These are phyloP conservation scores for Anastatus disparis DNA, from an alignment of 1,140 invertebrate species.

Conservation along the genomic window DNA sequence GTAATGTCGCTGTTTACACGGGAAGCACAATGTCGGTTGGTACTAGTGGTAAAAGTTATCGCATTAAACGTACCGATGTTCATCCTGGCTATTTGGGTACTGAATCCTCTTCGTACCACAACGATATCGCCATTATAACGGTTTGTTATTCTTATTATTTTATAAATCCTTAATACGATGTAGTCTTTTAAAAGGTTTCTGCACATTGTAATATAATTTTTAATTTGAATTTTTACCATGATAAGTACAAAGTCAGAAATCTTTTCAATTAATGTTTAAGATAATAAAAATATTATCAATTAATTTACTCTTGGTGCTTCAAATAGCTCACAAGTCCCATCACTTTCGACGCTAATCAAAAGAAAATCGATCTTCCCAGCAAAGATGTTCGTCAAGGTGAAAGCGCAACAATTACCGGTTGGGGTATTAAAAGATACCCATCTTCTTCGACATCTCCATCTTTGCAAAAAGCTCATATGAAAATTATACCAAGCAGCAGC, in stretches of 20 bases:
- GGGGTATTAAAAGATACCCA: constrained; percentile 10
- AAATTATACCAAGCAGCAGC: neutral
- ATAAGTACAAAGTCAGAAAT: too few species aligned
- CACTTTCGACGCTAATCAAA: neutral
- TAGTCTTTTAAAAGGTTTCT: too few species aligned
- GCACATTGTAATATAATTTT: too few species aligned
- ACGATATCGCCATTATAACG: constrained; percentile 40
- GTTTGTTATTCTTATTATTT: constrained; percentile 11
- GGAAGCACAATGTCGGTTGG: neutral
- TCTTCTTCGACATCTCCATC: neutral
- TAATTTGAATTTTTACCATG: too few species aligned
- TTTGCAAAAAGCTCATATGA: neutral
- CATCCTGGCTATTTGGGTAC: constrained; percentile 22
- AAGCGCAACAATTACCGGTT: neutral
- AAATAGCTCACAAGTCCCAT: neutral
- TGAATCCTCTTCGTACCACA: constrained; percentile 4
- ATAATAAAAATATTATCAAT: too few species aligned
- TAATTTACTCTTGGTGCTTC: too few species aligned
- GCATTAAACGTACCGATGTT: neutral
- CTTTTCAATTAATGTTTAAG: too few species aligned
- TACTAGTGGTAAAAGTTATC: constrained; percentile 3
- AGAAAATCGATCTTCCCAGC: neutral
- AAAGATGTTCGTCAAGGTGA: neutral
- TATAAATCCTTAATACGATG: too few species aligned
- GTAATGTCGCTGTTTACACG: constrained; percentile 2